These are phyloP conservation scores for Netelia inedita DNA, from an alignment of 2,888 invertebrate species.

Conservation along the genomic window DNA sequence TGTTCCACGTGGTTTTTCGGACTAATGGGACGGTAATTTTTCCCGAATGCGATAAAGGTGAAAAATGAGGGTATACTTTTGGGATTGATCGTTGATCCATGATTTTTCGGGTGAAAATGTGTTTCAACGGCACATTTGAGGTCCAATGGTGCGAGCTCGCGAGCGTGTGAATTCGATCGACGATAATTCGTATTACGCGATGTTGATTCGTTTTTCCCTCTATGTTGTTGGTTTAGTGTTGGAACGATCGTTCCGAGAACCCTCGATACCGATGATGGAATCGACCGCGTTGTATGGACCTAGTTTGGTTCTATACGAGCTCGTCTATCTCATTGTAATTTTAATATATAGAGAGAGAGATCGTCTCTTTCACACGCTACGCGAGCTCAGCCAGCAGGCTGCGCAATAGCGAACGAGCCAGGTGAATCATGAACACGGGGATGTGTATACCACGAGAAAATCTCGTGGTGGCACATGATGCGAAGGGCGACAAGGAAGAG, in stretches of 20 bases:
- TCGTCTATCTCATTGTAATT: constrained; percentile 64
- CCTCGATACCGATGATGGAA: constrained; percentile 46
- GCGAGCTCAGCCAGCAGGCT: not conserved
- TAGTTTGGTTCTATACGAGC: constrained; percentile 28
- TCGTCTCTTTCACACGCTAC: constrained; percentile 65
- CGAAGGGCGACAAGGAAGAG: not conserved
- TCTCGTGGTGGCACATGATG: not conserved
- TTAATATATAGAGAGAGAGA: constrained; percentile 51
- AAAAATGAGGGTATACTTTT: constrained; percentile 9
- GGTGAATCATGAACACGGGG: constrained; percentile 55
- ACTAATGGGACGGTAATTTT: constrained; percentile 22
- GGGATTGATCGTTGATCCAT: constrained; percentile 26
- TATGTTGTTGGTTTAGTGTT: too few relatives aligned
- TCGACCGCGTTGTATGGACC: constrained; percentile 23
- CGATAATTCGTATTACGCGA: constrained; percentile 53
- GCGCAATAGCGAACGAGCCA: constrained; percentile 48
- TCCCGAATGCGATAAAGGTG: constrained; percentile 20
- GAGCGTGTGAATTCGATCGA: constrained; percentile 64
- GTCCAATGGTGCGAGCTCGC: constrained; percentile 37
- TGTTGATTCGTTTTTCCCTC: not conserved
- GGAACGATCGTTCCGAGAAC: not conserved
- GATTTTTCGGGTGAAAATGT: constrained; percentile 25
- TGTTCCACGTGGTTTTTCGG: not conserved
- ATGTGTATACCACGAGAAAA: constrained; percentile 23
- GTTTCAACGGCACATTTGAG: not conserved